These are phyloP conservation scores for Caenorhabditis angaria DNA, from an alignment of 2,888 invertebrate genomes.

Conservation along the genomic window DNA sequence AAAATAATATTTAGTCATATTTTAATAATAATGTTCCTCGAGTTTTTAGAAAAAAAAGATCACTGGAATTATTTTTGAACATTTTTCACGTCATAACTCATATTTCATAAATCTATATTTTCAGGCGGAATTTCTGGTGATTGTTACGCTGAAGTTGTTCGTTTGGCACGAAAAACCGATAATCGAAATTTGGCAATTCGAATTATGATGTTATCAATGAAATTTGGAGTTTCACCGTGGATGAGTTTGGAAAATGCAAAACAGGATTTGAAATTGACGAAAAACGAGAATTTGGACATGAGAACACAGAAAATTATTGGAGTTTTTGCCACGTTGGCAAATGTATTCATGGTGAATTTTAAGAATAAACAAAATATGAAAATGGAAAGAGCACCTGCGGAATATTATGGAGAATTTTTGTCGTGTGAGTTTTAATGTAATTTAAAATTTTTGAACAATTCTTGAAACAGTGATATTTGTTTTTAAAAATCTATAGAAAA, in stretches of 20 bases:
- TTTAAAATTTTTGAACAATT: too few relatives aligned
- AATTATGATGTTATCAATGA: slow-evolving; percentile 31
- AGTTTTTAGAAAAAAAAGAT: too few relatives aligned
- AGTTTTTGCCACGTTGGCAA: slow-evolving; percentile 24
- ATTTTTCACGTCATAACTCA: too few relatives aligned
- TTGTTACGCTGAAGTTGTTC: slow-evolving; percentile 33
- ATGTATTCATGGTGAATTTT: slow-evolving; percentile 20
- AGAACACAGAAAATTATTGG: slow-evolving; percentile 68
- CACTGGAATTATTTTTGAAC: too few relatives aligned
- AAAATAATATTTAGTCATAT: too few relatives aligned
- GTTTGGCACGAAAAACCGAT: slow-evolving; percentile 45
- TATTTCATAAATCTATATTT: too few relatives aligned
- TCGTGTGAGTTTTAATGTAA: slow-evolving; percentile 8
- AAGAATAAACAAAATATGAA: slow-evolving; percentile 23
- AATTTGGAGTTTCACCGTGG: slow-evolving; percentile 22
- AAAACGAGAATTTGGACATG: slow-evolving; percentile 27
- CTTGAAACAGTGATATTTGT: too few relatives aligned
- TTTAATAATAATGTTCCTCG: too few relatives aligned
- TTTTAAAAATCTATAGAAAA: too few relatives aligned
- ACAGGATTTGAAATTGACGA: slow-evolving; percentile 27
- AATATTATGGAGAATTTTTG: not conserved
- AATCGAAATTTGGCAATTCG: slow-evolving; percentile 37
- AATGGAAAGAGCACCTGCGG: not conserved
- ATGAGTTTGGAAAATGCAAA: slow-evolving; percentile 30
- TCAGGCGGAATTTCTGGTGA: slow-evolving; percentile 25